Percentiles rank a stretch among this genome's conserved stretches.
These are phyloP conservation scores for Tinamus guttatus DNA, from an alignment of 2,113 vertebrate genomes.

Conservation along the genomic window DNA sequence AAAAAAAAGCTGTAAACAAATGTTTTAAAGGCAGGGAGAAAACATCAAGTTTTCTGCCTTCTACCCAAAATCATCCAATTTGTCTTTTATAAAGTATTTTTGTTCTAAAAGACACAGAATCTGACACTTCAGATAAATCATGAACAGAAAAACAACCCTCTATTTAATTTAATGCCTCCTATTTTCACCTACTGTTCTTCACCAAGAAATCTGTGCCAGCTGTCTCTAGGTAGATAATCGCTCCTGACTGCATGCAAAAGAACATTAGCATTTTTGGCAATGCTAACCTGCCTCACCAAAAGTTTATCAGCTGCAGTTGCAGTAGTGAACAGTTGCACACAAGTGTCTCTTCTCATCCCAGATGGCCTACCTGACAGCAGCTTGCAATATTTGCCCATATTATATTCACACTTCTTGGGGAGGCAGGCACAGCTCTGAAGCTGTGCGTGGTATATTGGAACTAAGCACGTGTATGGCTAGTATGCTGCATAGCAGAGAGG, in stretches of 20 bases:
- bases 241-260: not conserved
- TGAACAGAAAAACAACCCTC: slow-evolving; percentile 39
- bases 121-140: slow-evolving; percentile 60
- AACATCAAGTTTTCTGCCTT: slow-evolving; percentile 36
- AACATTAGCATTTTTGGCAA: not conserved
- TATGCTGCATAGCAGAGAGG: not conserved
- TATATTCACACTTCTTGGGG: not conserved
- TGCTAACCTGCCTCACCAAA: not conserved
- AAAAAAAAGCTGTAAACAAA: slow-evolving; percentile 63
- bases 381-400: not conserved
- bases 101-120: slow-evolving; percentile 58
- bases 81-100: slow-evolving; percentile 66
- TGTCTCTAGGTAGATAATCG: not conserved
- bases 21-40: slow-evolving; percentile 61
- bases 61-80: slow-evolving; percentile 51
- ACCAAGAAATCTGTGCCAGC: not conserved
- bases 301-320: not conserved
- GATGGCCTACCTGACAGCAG: not conserved
- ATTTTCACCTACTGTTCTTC: not conserved
- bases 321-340: not conserved
- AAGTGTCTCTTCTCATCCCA: not conserved
- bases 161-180: slow-evolving; percentile 2
- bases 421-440: not conserved
- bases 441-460: not conserved
- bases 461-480: not conserved